Evolutionary conservation across 1,140 invertebrate genomes (phyloP).

Genomic region (Sycophaga agraensis): DNA sequence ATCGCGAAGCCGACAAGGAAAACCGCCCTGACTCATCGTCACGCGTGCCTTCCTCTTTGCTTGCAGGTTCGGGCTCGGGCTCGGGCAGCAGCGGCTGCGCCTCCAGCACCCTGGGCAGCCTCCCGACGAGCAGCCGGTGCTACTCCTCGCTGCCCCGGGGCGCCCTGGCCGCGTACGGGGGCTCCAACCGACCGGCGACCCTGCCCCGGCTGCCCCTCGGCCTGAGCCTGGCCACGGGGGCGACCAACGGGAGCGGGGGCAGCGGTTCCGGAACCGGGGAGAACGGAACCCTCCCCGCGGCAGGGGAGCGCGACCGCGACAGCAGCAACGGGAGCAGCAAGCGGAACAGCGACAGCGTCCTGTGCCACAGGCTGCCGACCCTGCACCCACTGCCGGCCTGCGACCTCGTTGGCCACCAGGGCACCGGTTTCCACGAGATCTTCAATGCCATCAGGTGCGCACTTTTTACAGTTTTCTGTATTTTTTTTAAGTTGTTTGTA

Average conservation of each 20-base stretch:
- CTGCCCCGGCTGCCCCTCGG: constrained; percentile 55
- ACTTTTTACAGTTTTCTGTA: too few relatives aligned
- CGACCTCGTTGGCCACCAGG: constrained; percentile 54
- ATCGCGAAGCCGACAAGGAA: too few relatives aligned
- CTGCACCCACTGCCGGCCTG: constrained; percentile 58
- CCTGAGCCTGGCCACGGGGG: constrained; percentile 34
- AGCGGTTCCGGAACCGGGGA: constrained; percentile 41
- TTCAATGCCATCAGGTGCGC: constrained; percentile 52
- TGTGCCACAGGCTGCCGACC: constrained; percentile 59
- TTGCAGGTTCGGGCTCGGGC: constrained; percentile 51
- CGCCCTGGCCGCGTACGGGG: constrained; percentile 49
- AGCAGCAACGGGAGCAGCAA: constrained; percentile 54
- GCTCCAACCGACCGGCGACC: constrained; percentile 53
- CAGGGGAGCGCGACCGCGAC: constrained; percentile 36
- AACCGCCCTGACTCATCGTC: too few relatives aligned
- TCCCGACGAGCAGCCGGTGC: constrained; percentile 45
- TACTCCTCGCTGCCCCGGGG: constrained; percentile 57
- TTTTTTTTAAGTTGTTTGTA: too few relatives aligned
- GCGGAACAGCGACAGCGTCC: constrained; percentile 58
- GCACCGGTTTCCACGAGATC: constrained; percentile 56
- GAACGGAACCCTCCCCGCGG: constrained; percentile 24
- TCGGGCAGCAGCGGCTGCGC: constrained; percentile 55
- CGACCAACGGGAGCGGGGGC: constrained; percentile 36
- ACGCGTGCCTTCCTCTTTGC: too few relatives aligned
- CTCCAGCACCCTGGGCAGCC: constrained; percentile 47